These are phyloP conservation scores for Episyrphus balteatus DNA, from an alignment of 1,140 invertebrate genomes.

Conservation along the genomic window DNA sequence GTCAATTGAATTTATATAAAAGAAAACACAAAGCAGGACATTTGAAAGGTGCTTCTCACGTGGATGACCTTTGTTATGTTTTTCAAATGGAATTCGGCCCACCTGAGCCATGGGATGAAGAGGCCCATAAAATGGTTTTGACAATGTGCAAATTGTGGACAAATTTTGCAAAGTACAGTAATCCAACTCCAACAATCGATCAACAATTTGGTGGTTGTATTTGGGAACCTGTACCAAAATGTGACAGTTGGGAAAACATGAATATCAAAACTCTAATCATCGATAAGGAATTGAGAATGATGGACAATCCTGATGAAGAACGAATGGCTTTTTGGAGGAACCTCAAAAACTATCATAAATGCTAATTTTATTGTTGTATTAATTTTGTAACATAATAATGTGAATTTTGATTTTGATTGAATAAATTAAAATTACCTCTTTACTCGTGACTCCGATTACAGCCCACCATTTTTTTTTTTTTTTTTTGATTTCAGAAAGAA, in stretches of 20 bases:
- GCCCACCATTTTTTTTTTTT: too few species aligned
- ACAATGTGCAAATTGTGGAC: slow-evolving; percentile 48
- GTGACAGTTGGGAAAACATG: slow-evolving; percentile 5
- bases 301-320: slow-evolving; percentile 27
- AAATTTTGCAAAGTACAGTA: slow-evolving; percentile 48
- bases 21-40: slow-evolving; percentile 23
- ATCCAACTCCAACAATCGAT: too few species aligned
- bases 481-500: too few species aligned
- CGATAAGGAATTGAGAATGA: slow-evolving; percentile 20
- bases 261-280: slow-evolving; percentile 29
- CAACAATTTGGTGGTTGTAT: slow-evolving; percentile 2
- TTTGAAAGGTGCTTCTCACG: slow-evolving; percentile 44
- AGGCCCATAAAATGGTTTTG: slow-evolving; percentile 36
- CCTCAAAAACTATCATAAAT: too few species aligned
- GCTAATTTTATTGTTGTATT: too few species aligned
- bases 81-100: slow-evolving; percentile 42
- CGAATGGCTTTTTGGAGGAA: slow-evolving; percentile 35
- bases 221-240: slow-evolving; percentile 23
- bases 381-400: too few species aligned
- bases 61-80: slow-evolving; percentile 47
- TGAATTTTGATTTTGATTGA: too few species aligned
- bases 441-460: too few species aligned
- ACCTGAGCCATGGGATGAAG: slow-evolving; percentile 36
- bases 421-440: too few species aligned
- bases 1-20: slow-evolving; percentile 44